These are phyloP conservation scores for Hirtodrosophila confusa DNA, from an alignment of 2,888 invertebrate species.

Conservation along the genomic window DNA sequence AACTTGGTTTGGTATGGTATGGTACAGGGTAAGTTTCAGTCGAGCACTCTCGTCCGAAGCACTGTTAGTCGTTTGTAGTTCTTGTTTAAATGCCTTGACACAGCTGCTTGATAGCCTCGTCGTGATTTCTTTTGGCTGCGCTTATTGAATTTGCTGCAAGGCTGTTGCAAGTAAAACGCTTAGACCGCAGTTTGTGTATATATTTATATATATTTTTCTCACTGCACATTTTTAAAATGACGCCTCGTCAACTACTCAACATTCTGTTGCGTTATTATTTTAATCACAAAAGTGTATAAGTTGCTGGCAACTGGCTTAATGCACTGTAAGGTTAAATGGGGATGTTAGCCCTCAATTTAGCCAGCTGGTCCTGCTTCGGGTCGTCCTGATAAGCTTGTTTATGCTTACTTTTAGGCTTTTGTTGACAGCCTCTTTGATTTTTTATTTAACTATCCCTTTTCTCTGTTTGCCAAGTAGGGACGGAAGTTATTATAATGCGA, in stretches of 20 bases:
- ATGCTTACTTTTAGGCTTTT: slow-evolving; percentile 64
- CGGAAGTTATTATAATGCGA: slow-evolving; percentile 38
- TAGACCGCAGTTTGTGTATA: slow-evolving; percentile 28
- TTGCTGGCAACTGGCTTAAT: slow-evolving; percentile 25
- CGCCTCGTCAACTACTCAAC: slow-evolving; percentile 61
- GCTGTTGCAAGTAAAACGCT: slow-evolving; percentile 36
- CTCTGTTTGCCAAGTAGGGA: slow-evolving; percentile 7
- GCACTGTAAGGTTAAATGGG: slow-evolving; percentile 59
- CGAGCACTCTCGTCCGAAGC: no score
- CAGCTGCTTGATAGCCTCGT: slow-evolving; percentile 43
- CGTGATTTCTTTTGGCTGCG: slow-evolving; percentile 19
- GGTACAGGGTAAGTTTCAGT: slow-evolving; percentile 18
- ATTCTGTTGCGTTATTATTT: slow-evolving; percentile 7
- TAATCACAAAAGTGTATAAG: slow-evolving; percentile 37
- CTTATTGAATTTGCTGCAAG: slow-evolving; percentile 46
- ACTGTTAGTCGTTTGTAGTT: not conserved
- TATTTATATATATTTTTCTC: not conserved
- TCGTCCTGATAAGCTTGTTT: slow-evolving; percentile 65
- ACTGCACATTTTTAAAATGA: slow-evolving; percentile 30
- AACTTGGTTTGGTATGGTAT: no score
- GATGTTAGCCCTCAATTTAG: slow-evolving; percentile 60
- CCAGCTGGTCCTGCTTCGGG: slow-evolving; percentile 27
- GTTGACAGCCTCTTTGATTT: slow-evolving; percentile 66
- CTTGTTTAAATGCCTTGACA: slow-evolving; percentile 35
- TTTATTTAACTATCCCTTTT: slow-evolving; percentile 59